Base-by-base conservation (phyloP, 2,888 invertebrate genomes). In the Lamproptera curius region DNA sequence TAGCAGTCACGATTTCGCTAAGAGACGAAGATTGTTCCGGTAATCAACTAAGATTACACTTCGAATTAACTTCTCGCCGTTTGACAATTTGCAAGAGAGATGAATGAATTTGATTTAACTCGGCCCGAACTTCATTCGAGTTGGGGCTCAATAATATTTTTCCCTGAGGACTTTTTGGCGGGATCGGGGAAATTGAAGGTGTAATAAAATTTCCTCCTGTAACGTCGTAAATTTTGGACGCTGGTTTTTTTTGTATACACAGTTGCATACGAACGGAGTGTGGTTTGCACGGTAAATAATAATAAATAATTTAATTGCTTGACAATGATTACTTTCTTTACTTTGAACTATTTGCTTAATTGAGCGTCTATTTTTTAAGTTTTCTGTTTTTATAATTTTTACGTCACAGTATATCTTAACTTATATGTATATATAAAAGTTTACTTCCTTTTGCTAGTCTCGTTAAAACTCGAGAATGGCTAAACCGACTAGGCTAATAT, bases 141-240 rank as follows among this genome's bases (percentile, higher is more conserved):
- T 59, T 60, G 57, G 68, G 65, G 14, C 8, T 4, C 34, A 34
- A 14, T 34, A 20, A 14, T 67, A 67, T 66, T 65, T 65, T 49
- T 55, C 63, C 61, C 59, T 47, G 49, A 59, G 61, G 65, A 64
- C 56, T 66, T 66, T 63, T 64, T 59, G 53, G 59, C 61, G 65
- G 59, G 59, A 58, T 58, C 61, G 58, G 55, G 61, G 61, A 70
- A 70, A 79, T 74, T 73, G 73, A 73, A 73, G 73, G 72, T 69
- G 69, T 71, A 74, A 77, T 76, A 73, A 78, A 75, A 75, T 64
- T 65, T 71, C 71, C 65, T 65, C 58, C 57, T 59, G 61, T 67
- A 66, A 61, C 67, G 62, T 71, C 73, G 72, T 76, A 76, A 78
- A 80, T 77, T 74, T 74, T 71, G 60, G 60, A 63, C 62, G 61